A percentile compares a stretch with the other conserved stretches of the same genome.
These are phyloP conservation scores for Cebus imitator DNA, from an alignment of 2,113 vertebrate species.

Conservation along the genomic window DNA sequence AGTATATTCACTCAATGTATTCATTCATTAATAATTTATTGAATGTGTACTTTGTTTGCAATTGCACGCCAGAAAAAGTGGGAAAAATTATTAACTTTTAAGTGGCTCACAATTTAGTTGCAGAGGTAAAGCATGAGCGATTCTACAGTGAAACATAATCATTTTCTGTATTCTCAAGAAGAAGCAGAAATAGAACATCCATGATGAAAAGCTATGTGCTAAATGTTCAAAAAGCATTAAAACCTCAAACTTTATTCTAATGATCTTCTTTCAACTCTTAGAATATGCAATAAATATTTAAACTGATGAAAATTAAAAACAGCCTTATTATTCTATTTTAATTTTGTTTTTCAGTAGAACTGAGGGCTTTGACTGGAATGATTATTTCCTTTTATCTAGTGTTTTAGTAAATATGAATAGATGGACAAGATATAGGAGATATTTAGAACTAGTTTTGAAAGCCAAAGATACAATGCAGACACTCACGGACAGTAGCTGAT, in stretches of 20 bases:
- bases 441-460: not conserved
- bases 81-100: not conserved
- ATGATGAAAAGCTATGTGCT: not conserved
- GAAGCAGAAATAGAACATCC: not conserved
- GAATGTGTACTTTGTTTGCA: not conserved
- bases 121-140: not conserved
- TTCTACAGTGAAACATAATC: not conserved
- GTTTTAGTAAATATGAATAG: not conserved
- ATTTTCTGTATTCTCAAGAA: conserved; percentile 24
- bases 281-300: conserved; percentile 35
- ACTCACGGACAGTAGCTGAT: not conserved
- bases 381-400: not conserved
- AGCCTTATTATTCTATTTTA: not conserved
- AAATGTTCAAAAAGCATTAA: conserved; percentile 23
- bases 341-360: not conserved
- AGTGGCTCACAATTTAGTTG: not conserved
- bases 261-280: not conserved
- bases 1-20: not conserved
- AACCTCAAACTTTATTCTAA: not conserved
- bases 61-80: not conserved
- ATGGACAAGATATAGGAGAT: not conserved
- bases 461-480: not conserved
- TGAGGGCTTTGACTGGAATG: not conserved
- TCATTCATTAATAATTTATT: conserved; percentile 45
- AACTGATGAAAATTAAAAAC: conserved; percentile 30